phyloP scores from a whole-genome alignment of 2,888 invertebrate genomes.

The Proisotoma minuta region DNA sequence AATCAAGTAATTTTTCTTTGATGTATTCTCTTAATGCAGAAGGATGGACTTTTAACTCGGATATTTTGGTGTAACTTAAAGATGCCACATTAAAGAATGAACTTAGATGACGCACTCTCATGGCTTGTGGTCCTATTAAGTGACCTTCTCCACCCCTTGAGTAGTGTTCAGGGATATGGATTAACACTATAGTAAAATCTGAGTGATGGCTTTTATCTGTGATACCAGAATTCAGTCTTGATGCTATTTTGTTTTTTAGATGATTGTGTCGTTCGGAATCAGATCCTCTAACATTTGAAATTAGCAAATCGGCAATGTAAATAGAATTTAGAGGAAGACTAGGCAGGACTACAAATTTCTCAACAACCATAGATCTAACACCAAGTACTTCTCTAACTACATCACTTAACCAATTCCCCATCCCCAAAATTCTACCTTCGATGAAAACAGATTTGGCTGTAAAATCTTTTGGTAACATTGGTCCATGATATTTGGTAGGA shows the following conservation, averaged over 20 bases:
- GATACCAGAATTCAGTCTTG: conserved; percentile 14
- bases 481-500: conserved; percentile 56
- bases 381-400: conserved; percentile 54
- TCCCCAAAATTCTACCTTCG: conserved; percentile 57
- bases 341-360: conserved; percentile 56
- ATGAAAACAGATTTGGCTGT: conserved; percentile 55
- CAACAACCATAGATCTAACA: conserved; percentile 53
- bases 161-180: conserved; percentile 64
- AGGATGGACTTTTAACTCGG: conserved; percentile 55
- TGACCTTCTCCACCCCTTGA: conserved; percentile 57
- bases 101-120: conserved; percentile 61
- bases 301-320: conserved; percentile 60
- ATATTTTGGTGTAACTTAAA: conserved; percentile 57
- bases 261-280: conserved; percentile 15
- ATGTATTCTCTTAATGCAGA: conserved; percentile 57
- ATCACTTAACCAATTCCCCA: conserved; percentile 54
- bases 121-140: conserved; percentile 57
- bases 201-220: neutral
- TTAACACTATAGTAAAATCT: conserved; percentile 56
- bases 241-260: conserved; percentile 26
- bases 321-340: conserved; percentile 58
- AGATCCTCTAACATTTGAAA: conserved; percentile 55
- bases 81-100: conserved; percentile 60
- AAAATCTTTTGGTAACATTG: conserved; percentile 57
- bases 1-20: conserved; percentile 51